Evolutionary conservation across 1,140 invertebrate species (phyloP), one percentile per base, ranked within the genome.

Genomic region (Leguminivora glycinivorella): DNA sequence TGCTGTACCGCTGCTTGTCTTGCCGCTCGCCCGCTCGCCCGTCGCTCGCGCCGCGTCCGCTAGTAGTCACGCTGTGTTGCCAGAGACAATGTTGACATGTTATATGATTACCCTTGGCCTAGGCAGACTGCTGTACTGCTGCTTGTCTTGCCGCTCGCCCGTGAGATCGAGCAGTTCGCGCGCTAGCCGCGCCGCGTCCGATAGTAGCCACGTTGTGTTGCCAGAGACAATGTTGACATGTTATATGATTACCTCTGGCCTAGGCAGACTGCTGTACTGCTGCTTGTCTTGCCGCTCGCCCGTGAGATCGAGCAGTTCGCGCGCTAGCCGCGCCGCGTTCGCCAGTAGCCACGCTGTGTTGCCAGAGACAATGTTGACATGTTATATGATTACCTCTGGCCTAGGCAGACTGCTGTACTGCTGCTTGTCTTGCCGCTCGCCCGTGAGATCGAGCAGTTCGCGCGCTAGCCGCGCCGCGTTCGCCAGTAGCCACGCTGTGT

Each of bases 391-490:
- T 93, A 98, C 97, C 80, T 97, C 98, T 72, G 98, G 98, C 83
- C 98, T 94, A n/a, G 98, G 98, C 74, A 99, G 93, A 29, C 97
- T 98, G 95, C 98, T 96, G 85, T 99, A 99, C 69, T 98, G 96
- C 83, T 97, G 96, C 83, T 97, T 98, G 79, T 98, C 97, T 10
- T 96, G 94, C 77, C 94, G 93, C 25, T 93, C 91, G 52, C 89
- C 89, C 19, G 95, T 97, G n/a, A 97, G 34, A 38, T 4, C 96
- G 24, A 95, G 93, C 25, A 95, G 95, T 0, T 98, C 95, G 82
- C 99, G 98, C 29, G 95, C 95, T 75, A 98, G 95, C 56, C 99
- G 93, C 92, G 96, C 96, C 78, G 98, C 14, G 34, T 38, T 38
- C 10, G 14, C 4, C 12, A 38, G 14, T 12, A 12, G 34, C 34